Conservation (phyloP, 1,140 invertebrate species). For the Caenorhabditis brenneri region DNA sequence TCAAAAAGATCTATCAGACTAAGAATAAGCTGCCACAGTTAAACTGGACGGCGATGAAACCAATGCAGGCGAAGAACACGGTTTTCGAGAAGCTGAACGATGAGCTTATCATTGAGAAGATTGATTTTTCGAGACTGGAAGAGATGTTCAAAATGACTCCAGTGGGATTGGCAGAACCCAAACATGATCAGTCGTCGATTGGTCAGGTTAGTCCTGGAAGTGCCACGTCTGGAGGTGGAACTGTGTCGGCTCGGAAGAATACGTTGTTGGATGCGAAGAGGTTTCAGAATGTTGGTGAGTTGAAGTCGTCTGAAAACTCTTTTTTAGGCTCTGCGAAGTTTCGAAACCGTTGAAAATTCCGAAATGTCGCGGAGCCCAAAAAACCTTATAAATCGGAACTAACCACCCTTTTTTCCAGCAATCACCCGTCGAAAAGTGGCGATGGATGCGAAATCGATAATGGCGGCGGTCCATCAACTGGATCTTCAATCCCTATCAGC, state of each 20-base stretch:
- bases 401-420: conserved; percentile 76
- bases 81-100: conserved; percentile 98
- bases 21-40: conserved; percentile 96
- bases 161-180: not conserved
- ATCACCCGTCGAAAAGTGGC: conserved; percentile 96
- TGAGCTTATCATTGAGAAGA: conserved; percentile 81
- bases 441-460: conserved; percentile 88
- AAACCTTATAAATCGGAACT: too few species aligned
- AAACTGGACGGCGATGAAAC: conserved; percentile 97
- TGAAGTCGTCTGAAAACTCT: too few species aligned
- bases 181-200: conserved; percentile 55
- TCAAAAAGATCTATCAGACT: conserved; percentile 92
- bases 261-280: conserved; percentile 91
- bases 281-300: conserved; percentile 90
- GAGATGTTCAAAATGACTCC: conserved; percentile 61
- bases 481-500: conserved; percentile 88
- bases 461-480: conserved; percentile 86
- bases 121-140: conserved; percentile 62
- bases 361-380: too few species aligned
- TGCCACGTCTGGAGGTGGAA: conserved; percentile 72
- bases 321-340: too few species aligned
- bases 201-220: conserved; percentile 67
- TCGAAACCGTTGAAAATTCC: too few species aligned
- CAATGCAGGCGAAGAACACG: conserved; percentile 96
- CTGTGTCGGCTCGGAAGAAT: conserved; percentile 84